Conservation (phyloP, 2,113 vertebrate species). For the Phycodurus eques region DNA sequence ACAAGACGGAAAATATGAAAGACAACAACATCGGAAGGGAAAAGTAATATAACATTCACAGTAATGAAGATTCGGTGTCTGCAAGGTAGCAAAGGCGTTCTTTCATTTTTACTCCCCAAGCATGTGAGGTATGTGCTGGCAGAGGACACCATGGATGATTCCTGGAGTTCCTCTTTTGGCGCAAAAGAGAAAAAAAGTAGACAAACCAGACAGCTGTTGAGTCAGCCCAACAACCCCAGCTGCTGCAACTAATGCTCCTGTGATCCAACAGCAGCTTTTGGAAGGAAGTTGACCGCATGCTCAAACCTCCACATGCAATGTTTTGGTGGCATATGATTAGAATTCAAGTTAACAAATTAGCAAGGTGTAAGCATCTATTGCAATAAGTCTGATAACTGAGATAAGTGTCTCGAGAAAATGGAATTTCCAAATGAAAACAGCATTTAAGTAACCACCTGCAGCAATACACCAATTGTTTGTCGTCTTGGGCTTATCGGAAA, state of each 20-base stretch:
- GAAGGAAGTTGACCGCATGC: slow-evolving; percentile 9
- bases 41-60: slow-evolving; percentile 16
- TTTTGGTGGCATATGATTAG: background rate
- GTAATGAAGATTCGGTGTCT: slow-evolving; percentile 5
- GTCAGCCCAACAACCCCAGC: slow-evolving; percentile 14
- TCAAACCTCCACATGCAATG: background rate
- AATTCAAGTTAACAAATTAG: background rate
- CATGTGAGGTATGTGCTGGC: slow-evolving; percentile 45
- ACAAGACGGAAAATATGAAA: slow-evolving; percentile 9
- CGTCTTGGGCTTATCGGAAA: too few species aligned
- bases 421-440: background rate
- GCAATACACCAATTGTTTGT: too few species aligned
- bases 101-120: slow-evolving; percentile 34
- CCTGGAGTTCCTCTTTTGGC: slow-evolving; percentile 51
- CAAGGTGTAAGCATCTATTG: background rate
- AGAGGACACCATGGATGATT: slow-evolving; percentile 39
- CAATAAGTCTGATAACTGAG: background rate
- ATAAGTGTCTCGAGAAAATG: background rate
- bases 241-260: slow-evolving; percentile 12
- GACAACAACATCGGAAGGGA: slow-evolving; percentile 2
- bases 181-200: slow-evolving; percentile 17
- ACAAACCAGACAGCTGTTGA: slow-evolving; percentile 23
- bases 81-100: slow-evolving; percentile 11
- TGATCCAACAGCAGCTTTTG: slow-evolving; percentile 28
- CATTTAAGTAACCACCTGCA: background rate